These are phyloP conservation scores for Zygogramma bicolorata DNA, from an alignment of 2,888 invertebrate genomes.

Conservation along the genomic window DNA sequence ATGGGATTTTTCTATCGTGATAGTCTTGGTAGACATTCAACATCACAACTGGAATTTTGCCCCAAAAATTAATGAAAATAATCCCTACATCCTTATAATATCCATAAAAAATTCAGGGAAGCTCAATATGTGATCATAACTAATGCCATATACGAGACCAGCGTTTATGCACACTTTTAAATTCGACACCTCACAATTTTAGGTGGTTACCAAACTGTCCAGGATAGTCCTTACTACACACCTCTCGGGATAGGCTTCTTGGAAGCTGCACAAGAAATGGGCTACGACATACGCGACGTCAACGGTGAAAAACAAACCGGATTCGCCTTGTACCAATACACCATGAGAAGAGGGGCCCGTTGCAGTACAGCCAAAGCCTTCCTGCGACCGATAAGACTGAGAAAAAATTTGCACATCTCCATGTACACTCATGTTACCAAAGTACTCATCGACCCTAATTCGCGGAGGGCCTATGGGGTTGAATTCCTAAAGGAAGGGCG, in stretches of 20 bases:
- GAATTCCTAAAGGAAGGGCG: conserved; percentile 80
- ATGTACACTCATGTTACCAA: conserved; percentile 85
- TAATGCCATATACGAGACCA: too few relatives aligned
- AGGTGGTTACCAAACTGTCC: conserved; percentile 83
- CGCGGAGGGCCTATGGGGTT: conserved; percentile 80
- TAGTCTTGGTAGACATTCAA: too few relatives aligned
- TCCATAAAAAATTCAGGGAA: too few relatives aligned
- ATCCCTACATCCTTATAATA: too few relatives aligned
- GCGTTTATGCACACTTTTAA: too few relatives aligned
- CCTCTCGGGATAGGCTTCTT: conserved; percentile 87
- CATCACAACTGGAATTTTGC: too few relatives aligned
- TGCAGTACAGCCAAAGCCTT: conserved; percentile 90
- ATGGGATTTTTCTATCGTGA: too few relatives aligned
- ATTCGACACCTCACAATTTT: conserved; percentile 57
- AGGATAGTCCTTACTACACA: conserved; percentile 84
- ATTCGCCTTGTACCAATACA: conserved; percentile 87
- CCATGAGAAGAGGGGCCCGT: conserved; percentile 86
- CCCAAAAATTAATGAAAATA: too few relatives aligned
- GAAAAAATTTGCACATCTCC: conserved; percentile 86
- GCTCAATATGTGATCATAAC: too few relatives aligned
- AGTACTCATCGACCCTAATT: conserved; percentile 74
- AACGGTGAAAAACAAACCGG: conserved; percentile 91
- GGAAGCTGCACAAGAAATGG: conserved; percentile 93
- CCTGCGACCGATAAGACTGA: conserved; percentile 79
- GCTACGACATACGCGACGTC: conserved; percentile 87